Evolutionary conservation across 2,888 invertebrate species (phyloP).

Genomic region (Geophilus truncorum): DNA sequence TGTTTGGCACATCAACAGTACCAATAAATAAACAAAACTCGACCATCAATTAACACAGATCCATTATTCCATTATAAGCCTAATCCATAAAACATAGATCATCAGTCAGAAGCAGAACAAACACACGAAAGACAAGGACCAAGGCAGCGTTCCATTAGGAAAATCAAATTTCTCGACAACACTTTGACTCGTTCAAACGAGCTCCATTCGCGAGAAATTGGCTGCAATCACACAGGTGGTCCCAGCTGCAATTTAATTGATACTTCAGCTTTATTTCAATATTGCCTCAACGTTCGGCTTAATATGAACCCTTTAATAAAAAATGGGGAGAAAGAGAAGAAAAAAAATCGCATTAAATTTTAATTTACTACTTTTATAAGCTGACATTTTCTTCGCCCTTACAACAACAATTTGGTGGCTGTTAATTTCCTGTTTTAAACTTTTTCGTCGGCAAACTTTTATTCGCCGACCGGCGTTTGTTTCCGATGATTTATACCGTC

Average conservation of each 20-base stretch:
- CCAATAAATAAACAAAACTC: too few species aligned
- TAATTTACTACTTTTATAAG: not conserved
- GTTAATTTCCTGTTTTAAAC: constrained; percentile 3
- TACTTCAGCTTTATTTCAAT: not conserved
- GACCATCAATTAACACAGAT: not conserved
- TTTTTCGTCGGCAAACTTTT: not conserved
- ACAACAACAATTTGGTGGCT: not conserved
- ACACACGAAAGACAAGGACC: not conserved
- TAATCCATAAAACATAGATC: too few species aligned
- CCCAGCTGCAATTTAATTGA: constrained; percentile 1
- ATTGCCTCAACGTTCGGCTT: not conserved
- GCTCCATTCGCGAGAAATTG: not conserved
- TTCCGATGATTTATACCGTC: constrained; percentile 12
- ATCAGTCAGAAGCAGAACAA: not conserved
- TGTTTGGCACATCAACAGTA: too few species aligned
- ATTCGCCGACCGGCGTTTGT: not conserved
- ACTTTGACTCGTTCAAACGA: not conserved
- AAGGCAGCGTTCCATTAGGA: not conserved
- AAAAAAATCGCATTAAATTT: not conserved
- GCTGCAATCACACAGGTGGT: constrained; percentile 4
- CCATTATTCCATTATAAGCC: too few species aligned
- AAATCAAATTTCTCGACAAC: not conserved
- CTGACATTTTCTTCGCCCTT: not conserved
- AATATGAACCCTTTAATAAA: not conserved
- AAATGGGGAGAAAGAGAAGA: not conserved